phyloP scores from a whole-genome alignment of 2,888 invertebrate genomes.

The Caenorhabditis sp. region DNA sequence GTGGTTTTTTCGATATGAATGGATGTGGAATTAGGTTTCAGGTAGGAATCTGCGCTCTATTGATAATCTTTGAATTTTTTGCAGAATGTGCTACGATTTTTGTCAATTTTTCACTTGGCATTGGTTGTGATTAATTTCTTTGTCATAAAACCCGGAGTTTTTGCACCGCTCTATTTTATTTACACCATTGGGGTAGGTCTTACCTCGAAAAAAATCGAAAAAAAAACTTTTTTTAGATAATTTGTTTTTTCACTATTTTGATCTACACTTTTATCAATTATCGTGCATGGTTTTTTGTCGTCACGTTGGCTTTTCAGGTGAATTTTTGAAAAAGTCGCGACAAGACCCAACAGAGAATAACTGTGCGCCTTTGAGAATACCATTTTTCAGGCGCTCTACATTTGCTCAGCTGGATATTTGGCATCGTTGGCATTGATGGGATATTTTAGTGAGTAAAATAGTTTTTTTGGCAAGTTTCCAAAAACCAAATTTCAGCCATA shows the following conservation, averaged over 20 bases:
- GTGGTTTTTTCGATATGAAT: neutral
- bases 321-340: neutral
- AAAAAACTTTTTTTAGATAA: constrained; percentile 3
- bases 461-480: neutral
- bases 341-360: too few relatives aligned
- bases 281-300: constrained; percentile 39
- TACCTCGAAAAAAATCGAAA: neutral
- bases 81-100: constrained; percentile 20
- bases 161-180: constrained; percentile 21
- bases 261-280: constrained; percentile 29
- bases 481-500: constrained; percentile 14
- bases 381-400: constrained; percentile 22
- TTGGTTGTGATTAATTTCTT: constrained; percentile 29
- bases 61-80: neutral
- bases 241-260: constrained; percentile 27
- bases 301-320: constrained; percentile 24
- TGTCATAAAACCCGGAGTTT: constrained; percentile 23
- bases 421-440: constrained; percentile 34
- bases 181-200: constrained; percentile 20
- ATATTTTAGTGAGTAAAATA: constrained; percentile 26
- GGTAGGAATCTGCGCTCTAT: constrained; percentile 11
- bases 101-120: constrained; percentile 23
- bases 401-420: constrained; percentile 27
- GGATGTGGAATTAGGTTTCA: constrained; percentile 32
- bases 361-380: too few relatives aligned